These are phyloP conservation scores for Galagoides demidoff DNA, from an alignment of 2,797 vertebrate genomes.

Conservation along the genomic window DNA sequence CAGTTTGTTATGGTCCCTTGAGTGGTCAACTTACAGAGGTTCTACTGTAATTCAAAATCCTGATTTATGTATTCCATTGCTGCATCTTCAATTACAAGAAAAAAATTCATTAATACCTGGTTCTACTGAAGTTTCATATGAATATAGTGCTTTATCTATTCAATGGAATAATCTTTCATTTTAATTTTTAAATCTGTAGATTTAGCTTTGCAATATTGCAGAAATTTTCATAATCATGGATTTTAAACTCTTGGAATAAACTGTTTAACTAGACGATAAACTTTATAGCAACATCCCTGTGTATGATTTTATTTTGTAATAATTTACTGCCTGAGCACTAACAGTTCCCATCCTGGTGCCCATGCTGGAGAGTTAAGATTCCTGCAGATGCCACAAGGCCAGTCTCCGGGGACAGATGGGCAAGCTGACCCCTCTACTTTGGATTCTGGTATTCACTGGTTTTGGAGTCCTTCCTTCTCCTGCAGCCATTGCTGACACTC, in stretches of 20 bases:
- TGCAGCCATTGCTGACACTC: background rate
- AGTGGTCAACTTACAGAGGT: too few relatives aligned
- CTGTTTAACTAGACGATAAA: background rate
- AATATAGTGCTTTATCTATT: background rate
- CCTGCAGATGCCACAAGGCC: background rate
- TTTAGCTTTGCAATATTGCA: background rate
- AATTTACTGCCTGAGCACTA: background rate
- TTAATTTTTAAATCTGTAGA: slow-evolving; percentile 20
- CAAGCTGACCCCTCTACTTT: background rate
- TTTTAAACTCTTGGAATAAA: background rate
- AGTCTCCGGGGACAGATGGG: background rate
- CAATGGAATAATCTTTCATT: slow-evolving; percentile 13
- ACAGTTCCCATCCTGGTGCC: background rate
- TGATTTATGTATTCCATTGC: background rate
- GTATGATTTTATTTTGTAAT: background rate
- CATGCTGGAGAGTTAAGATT: background rate
- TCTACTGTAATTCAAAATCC: background rate
- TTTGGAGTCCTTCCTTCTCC: background rate
- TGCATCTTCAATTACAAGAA: background rate
- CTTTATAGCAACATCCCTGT: background rate
- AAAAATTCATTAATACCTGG: slow-evolving; percentile 4
- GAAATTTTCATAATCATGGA: background rate
- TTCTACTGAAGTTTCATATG: background rate
- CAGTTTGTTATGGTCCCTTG: too few relatives aligned
- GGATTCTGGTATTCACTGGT: background rate